Base-by-base conservation (phyloP, 2,888 invertebrate species). In the Acronicta alni region DNA sequence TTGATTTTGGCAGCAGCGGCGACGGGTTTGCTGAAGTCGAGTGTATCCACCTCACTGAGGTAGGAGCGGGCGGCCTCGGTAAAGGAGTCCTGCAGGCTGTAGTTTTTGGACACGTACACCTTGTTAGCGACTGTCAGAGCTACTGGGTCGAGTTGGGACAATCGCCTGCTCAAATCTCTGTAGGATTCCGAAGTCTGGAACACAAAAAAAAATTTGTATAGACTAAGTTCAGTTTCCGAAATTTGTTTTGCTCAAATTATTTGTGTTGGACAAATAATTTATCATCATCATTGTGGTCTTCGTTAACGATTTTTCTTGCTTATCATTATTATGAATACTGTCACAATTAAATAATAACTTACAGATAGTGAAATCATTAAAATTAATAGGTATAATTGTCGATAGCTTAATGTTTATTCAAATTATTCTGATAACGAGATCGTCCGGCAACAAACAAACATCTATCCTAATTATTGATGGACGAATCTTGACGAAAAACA, bases 101-200 rank as follows among this genome's bases (percentile, higher is more conserved):
- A 77, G 0, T 63, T 38, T 3, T 83, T 17, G 1, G 76, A 63
- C 5, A 89, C 81, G 65, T 82, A 84, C 20, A 88, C 68, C 67
- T 86, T 88, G 75, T 86, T 85, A 23, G 85, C 85, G 12, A 88
- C 69, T 0, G 81, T 82, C 47, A 89, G 53, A 54, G 72, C 83
- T 3, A 67, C 76, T 0, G 80, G 75, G 66, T 86, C 78, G 75
- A 87, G 65, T 1, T 66, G 53, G 0, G 79, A 68, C 47, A 84
- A 82, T 30, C 51, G 60, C 18, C 72, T 46, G 54, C 75, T 84
- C 5, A 88, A 65, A 0, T 57, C 16, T 14, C 75, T 72, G 70
- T 82, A 88, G 0, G 72, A 73, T 0, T 78, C 70, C 10, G 74
- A 51, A 9, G 75, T 51, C 87, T 87, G 77, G 14, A 78, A 79